Conservation (phyloP, 2,797 vertebrate species). For the Sciurus vulgaris region DNA sequence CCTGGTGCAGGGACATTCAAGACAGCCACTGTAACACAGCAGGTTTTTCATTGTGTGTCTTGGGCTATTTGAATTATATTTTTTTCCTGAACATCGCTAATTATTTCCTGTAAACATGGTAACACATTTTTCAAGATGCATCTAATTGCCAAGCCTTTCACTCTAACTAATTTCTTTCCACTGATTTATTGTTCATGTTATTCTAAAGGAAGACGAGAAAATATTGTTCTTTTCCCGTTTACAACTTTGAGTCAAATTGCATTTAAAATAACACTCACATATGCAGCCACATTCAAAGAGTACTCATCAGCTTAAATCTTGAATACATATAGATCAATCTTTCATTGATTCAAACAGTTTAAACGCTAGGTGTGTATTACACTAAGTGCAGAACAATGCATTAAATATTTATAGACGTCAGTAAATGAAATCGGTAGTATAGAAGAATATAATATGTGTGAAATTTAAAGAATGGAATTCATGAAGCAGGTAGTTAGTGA, state of each 20-base stretch:
- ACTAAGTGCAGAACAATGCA: background rate
- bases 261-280: background rate
- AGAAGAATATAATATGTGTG: background rate
- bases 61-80: background rate
- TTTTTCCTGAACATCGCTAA: background rate
- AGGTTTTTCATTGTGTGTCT: background rate
- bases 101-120: background rate
- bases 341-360: slow-evolving; percentile 6
- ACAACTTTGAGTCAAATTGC: background rate
- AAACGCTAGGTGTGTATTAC: background rate
- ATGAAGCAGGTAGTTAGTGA: background rate
- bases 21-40: fast-evolving
- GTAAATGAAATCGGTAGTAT: background rate
- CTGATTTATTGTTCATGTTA: background rate
- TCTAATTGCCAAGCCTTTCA: background rate
- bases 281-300: background rate
- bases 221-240: background rate
- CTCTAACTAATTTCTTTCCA: background rate
- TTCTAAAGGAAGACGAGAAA: background rate
- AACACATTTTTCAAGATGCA: background rate
- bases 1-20: too few relatives aligned
- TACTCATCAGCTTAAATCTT: background rate
- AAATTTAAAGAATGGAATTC: slow-evolving; percentile 53
- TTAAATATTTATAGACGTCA: slow-evolving; percentile 2
- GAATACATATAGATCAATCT: background rate